Evolutionary conservation across 2,888 invertebrate genomes (phyloP).

Genomic region (Chrysomela aeneicollis): DNA sequence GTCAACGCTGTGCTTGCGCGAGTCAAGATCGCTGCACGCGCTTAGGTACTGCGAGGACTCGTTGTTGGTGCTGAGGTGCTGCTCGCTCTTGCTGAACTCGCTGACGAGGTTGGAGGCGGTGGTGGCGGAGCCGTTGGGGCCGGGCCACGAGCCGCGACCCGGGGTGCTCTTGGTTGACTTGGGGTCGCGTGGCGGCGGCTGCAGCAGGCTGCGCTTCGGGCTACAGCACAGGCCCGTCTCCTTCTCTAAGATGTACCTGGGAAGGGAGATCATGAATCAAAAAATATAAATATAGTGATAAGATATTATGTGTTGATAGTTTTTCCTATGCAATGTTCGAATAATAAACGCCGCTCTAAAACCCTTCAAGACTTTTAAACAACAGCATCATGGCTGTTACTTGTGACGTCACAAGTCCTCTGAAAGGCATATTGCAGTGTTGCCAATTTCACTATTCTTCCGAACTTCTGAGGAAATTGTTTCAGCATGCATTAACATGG

Average conservation of each 20-base stretch:
- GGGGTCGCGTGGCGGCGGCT: conserved; percentile 75
- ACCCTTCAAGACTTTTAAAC: too few relatives aligned
- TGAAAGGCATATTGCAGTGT: too few relatives aligned
- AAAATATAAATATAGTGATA: too few relatives aligned
- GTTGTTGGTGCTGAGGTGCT: conserved; percentile 71
- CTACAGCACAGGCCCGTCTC: conserved; percentile 53
- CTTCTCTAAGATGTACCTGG: conserved; percentile 60
- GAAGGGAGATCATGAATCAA: background rate
- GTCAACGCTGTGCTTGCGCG: conserved; percentile 58
- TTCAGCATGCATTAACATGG: too few relatives aligned
- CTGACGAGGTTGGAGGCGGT: conserved; percentile 61
- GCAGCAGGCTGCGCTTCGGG: conserved; percentile 68
- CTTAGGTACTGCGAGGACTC: conserved; percentile 67
- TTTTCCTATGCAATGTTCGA: too few relatives aligned
- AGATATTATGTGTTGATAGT: too few relatives aligned
- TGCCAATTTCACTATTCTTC: too few relatives aligned
- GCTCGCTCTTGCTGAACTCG: conserved; percentile 87
- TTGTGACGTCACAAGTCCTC: too few relatives aligned
- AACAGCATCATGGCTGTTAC: too few relatives aligned
- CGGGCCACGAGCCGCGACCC: conserved; percentile 87
- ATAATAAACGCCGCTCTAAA: too few relatives aligned
- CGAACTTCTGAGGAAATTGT: too few relatives aligned
- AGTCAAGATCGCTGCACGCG: conserved; percentile 60
- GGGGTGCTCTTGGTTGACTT: conserved; percentile 80
- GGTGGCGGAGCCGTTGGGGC: conserved; percentile 71